Evolutionary conservation across 2,113 vertebrate species (phyloP).

Genomic region (Aegotheles bennettii): DNA sequence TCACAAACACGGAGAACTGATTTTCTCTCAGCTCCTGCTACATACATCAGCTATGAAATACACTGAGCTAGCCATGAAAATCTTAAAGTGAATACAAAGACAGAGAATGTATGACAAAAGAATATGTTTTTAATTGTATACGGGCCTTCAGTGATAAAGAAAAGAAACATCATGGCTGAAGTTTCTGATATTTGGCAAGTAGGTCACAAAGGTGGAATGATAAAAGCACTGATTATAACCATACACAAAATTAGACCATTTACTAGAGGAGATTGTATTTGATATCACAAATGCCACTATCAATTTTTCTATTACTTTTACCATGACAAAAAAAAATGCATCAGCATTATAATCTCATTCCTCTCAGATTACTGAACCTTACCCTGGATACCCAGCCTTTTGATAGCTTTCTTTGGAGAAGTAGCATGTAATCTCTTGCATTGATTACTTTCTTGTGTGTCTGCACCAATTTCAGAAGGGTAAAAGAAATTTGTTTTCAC

Average conservation of each 20-base stretch:
- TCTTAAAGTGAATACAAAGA: neutral
- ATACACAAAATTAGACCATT: neutral
- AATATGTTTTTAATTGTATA: neutral
- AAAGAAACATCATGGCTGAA: neutral
- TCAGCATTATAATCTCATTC: neutral
- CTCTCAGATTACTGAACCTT: neutral
- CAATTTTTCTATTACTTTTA: neutral
- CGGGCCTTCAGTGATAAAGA: neutral
- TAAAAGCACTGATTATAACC: neutral
- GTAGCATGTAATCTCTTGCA: neutral
- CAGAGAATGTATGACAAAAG: neutral
- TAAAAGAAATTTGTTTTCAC: neutral
- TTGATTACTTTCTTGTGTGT: neutral
- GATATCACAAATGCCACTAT: neutral
- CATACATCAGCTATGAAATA: neutral
- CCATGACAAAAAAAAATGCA: neutral
- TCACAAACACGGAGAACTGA: neutral
- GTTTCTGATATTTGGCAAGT: neutral
- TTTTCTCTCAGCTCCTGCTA: neutral
- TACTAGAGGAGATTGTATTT: neutral
- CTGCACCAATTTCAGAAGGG: neutral
- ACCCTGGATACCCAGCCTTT: neutral
- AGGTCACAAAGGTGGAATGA: neutral
- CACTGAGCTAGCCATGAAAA: neutral
- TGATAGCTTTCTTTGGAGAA: neutral